Base-by-base conservation (phyloP, 2,888 invertebrate genomes). In the Imbricaverruca yamaguchii region DNA sequence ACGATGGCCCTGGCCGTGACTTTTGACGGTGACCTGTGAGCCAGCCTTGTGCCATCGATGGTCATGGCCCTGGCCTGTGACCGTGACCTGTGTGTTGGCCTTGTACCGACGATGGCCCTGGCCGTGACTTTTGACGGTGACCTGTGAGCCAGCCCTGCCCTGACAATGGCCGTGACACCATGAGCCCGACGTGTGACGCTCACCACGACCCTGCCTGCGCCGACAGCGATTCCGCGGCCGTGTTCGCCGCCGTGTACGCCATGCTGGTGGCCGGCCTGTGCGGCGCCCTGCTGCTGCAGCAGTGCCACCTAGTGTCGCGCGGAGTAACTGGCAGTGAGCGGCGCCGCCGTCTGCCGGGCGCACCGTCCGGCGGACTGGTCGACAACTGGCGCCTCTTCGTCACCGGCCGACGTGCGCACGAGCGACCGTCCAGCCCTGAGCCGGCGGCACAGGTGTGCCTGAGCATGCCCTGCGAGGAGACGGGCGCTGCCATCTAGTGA, bases 231-330 rank as follows among this genome's bases (percentile, higher is more conserved):
- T 21, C 74, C 21, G 74, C 55, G 55, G 74, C 55, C 11, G 23
- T 74, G 55, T 74, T 74, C 74, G 53, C 23, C n/a, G 74, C 74
- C 11, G 23, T 53, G 53, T 74, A 74, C 74, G 53, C 74, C 15
- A 11, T 74, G 21, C 53, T 15, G 21, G 8, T 10, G 55, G 74
- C 74, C 18, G 74, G 3, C 18, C 53, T 55, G 21, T 74, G 74
- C 74, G 18, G 23, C 13, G 53, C 53, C 3, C 55, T 74, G 55
- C 74, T 74, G 21, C 21, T 21, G 10, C 74, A 74, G 53, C 74
- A 74, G 74, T 74, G 74, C 53, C 21, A 53, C 53, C 74, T 74
- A 10, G 55, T 74, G 21, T 55, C 74, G 55, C 21, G 8, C 21
- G 74, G 74, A 21, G 21, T 23, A 55, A 74, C 74, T 3, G 74